These are phyloP conservation scores for Tetramorium bicarinatum DNA, from an alignment of 2,888 invertebrate species.

Conservation along the genomic window DNA sequence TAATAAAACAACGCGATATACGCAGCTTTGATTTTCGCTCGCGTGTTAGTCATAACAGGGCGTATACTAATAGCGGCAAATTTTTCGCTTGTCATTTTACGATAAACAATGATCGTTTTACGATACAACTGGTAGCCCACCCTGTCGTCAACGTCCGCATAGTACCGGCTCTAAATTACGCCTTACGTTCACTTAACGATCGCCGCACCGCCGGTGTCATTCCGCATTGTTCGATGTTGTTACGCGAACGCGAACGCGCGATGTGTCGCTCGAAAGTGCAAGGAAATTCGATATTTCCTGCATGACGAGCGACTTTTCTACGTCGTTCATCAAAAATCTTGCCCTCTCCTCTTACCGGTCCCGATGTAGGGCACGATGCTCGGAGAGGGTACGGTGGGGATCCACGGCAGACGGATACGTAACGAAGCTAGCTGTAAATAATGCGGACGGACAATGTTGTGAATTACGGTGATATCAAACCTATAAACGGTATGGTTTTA, in stretches of 20 bases:
- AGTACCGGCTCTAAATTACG: slow-evolving; percentile 67
- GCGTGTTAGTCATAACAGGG: slow-evolving; percentile 26
- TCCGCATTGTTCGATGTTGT: slow-evolving; percentile 74
- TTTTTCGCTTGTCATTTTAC: slow-evolving; percentile 61
- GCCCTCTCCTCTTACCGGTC: not conserved
- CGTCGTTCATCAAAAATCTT: slow-evolving; percentile 33
- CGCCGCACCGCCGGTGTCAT: slow-evolving; percentile 69
- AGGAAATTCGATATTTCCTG: slow-evolving; percentile 77
- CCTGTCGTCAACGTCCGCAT: slow-evolving; percentile 63
- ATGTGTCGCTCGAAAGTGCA: slow-evolving; percentile 64
- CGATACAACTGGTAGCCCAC: slow-evolving; percentile 64
- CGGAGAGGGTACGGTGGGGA: not conserved
- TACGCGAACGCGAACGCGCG: slow-evolving; percentile 66
- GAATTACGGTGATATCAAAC: slow-evolving; percentile 83
- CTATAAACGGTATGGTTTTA: slow-evolving; percentile 85
- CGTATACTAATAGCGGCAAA: slow-evolving; percentile 54
- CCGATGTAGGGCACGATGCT: slow-evolving; percentile 21
- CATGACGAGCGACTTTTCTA: slow-evolving; percentile 57
- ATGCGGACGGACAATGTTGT: slow-evolving; percentile 83
- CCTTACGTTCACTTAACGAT: slow-evolving; percentile 67
- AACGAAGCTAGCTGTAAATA: slow-evolving; percentile 84
- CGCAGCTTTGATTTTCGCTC: slow-evolving; percentile 36
- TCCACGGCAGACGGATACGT: slow-evolving; percentile 52
- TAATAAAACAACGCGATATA: not conserved
- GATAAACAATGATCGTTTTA: slow-evolving; percentile 53